These are phyloP conservation scores for Colius striatus DNA, from an alignment of 2,113 vertebrate genomes.

Conservation along the genomic window DNA sequence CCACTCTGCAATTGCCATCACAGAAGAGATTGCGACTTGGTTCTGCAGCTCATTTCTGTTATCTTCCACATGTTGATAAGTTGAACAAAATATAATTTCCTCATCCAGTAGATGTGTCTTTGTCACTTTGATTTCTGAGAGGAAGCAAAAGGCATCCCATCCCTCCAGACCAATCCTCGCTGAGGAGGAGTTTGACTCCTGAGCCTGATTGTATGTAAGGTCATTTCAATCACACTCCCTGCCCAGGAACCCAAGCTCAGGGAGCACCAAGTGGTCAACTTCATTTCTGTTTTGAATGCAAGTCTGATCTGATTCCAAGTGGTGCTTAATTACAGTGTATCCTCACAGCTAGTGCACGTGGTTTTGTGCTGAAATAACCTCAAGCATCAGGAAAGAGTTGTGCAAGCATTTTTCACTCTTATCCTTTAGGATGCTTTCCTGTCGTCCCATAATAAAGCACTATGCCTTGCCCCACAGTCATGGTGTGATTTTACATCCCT, in stretches of 20 bases:
- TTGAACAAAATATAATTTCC: constrained; percentile 48
- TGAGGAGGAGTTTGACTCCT: neutral
- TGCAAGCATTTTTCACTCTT: neutral
- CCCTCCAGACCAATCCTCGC: neutral
- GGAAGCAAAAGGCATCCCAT: neutral
- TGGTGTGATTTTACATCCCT: neutral
- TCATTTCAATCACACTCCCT: constrained; percentile 36
- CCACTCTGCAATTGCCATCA: neutral
- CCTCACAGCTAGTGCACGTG: neutral
- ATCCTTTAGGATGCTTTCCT: neutral
- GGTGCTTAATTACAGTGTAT: neutral
- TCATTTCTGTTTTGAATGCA: neutral
- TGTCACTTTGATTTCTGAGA: constrained; percentile 23
- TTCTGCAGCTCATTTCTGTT: constrained; percentile 6
- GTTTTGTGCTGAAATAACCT: neutral
- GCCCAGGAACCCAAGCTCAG: neutral
- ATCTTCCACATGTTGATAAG: constrained; percentile 39
- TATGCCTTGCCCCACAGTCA: rapidly evolving
- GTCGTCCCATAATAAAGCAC: rapidly evolving
- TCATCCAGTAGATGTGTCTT: neutral
- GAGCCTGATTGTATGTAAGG: neutral
- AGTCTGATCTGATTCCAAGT: neutral
- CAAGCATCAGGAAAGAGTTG: neutral
- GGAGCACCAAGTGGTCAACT: neutral
- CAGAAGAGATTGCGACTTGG: neutral